Evolutionary conservation across 2,888 invertebrate species (phyloP).

Genomic region (Pomacea canaliculata): DNA sequence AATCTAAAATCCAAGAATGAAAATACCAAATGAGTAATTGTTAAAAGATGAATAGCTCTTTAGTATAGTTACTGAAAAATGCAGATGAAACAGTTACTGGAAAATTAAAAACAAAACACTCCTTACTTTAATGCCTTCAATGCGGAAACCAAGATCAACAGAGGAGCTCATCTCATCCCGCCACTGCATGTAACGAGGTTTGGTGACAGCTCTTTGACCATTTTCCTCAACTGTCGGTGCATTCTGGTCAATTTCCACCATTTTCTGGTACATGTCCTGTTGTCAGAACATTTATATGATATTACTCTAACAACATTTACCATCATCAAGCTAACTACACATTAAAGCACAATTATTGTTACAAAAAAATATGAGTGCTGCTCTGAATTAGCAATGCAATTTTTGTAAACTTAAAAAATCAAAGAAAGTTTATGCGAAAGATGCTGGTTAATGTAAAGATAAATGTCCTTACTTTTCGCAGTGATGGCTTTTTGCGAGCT

Average conservation of each 20-base stretch:
- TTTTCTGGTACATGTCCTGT: slow-evolving; percentile 97
- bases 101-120: background rate
- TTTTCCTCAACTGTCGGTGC: slow-evolving; percentile 94
- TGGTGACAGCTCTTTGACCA: slow-evolving; percentile 89
- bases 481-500: slow-evolving; percentile 93
- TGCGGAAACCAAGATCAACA: slow-evolving; percentile 63
- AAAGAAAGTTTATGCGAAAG: no score
- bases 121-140: slow-evolving; percentile 68
- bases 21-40: no score
- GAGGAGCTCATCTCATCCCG: slow-evolving; percentile 68
- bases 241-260: slow-evolving; percentile 91
- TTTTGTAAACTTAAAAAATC: no score
- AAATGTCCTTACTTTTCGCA: slow-evolving; percentile 73
- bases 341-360: no score
- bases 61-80: no score
- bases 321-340: no score
- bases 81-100: background rate
- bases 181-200: slow-evolving; percentile 76
- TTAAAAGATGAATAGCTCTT: no score
- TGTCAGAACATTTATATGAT: slow-evolving; percentile 6
- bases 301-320: no score
- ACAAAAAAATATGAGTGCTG: no score
- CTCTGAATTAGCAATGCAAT: no score
- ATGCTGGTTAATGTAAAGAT: no score
- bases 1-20: no score